Evolutionary conservation across 1,140 invertebrate species (phyloP), one percentile per base, ranked within the genome.

Genomic region (Venustaconcha ellipsiformis): DNA sequence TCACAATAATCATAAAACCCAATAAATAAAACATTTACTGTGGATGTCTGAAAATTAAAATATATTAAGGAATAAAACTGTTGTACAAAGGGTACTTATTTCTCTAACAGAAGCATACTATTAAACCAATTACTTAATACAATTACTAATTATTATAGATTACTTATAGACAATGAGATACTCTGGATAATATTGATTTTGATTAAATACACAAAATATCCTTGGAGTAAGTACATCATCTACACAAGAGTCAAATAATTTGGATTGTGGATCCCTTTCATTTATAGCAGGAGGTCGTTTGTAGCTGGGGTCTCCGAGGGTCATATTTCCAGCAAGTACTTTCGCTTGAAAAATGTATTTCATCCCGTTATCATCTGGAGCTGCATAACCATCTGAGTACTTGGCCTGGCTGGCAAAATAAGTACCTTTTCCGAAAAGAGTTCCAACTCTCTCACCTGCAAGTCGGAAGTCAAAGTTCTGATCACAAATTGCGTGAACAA

Each of bases 121-220:
- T 48, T 48, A 8, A 11, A 8, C 37, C 11, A 48, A 48, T 48
- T 48, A 48, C 37, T 48, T 48, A 48, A 30, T 30, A 30, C 26
- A 30, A 30, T 30, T 30, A 30, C 26, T 30, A 30, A 30, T 30
- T 30, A 30, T 30, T 30, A 30, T 11, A 0, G 20, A 17, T 76
- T 74, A 83, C 23, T 59, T 71, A 67, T 83, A 83, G 55, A 80
- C 70, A 58, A 87, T 82, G 13, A 87, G 18, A 75, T 87, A 85
- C 72, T 85, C 85, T 20, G 86, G 86, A 75, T 87, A 86, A 62
- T 83, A 82, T 70, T 87, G 86, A 48, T 81, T 76, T 1, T 75
- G 58, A 62, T 84, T 74, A 78, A 86, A 87, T 15, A 86, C 70
- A 67, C 86, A 83, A 72, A 80, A 86, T 6, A 86, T 86, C 59